These are phyloP conservation scores for Toxonevra muliebris DNA, from an alignment of 2,888 invertebrate species.

Conservation along the genomic window DNA sequence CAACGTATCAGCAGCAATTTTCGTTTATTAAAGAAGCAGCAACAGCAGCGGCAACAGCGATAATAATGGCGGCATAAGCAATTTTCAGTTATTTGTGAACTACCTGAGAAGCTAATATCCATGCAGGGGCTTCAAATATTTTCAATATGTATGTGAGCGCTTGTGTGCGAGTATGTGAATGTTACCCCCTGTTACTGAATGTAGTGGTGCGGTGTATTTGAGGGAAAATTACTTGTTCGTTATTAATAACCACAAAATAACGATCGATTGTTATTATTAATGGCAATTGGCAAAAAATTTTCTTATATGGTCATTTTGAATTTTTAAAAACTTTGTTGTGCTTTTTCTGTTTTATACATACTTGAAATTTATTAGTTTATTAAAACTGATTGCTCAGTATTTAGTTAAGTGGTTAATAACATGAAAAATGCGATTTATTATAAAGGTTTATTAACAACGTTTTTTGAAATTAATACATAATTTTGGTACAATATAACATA, in stretches of 20 bases:
- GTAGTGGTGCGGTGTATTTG: not conserved
- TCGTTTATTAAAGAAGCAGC: constrained; percentile 1
- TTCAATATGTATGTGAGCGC: not conserved
- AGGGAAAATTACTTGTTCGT: constrained; percentile 10
- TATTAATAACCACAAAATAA: constrained; percentile 60
- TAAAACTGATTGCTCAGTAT: constrained; percentile 20
- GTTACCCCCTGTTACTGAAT: too few species aligned
- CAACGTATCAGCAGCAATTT: constrained; percentile 5
- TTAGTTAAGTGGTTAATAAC: constrained; percentile 23
- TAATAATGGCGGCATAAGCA: constrained; percentile 46
- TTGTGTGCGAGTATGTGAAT: too few species aligned
- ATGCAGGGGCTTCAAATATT: not conserved
- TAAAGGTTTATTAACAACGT: not conserved
- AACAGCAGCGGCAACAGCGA: constrained; percentile 13
- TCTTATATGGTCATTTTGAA: constrained; percentile 28
- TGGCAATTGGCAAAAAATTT: constrained; percentile 54
- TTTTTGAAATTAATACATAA: too few species aligned
- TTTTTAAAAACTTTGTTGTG: not conserved
- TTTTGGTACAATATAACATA: too few species aligned
- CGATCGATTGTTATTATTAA: constrained; percentile 59
- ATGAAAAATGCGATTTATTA: constrained; percentile 11
- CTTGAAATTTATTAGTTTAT: constrained; percentile 22
- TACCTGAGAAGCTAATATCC: constrained; percentile 60
- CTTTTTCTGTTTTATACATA: constrained; percentile 18
- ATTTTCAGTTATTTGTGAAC: constrained; percentile 64